phyloP scores from a whole-genome alignment of 2,888 invertebrate species.

The Brachypalpus laphriformis region DNA sequence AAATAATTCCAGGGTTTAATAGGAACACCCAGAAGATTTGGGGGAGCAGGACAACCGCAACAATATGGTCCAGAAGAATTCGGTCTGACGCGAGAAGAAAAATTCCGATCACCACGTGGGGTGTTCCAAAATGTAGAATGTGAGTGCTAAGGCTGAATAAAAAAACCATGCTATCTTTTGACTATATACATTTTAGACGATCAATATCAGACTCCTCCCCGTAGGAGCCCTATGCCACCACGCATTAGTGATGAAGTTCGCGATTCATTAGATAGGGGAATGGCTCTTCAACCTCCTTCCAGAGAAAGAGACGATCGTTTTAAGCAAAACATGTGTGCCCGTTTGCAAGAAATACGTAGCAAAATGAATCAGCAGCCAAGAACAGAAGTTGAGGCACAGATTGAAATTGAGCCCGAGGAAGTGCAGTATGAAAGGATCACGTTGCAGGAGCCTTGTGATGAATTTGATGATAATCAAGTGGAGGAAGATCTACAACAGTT shows the following conservation, averaged over 20 bases:
- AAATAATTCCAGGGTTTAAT: background rate
- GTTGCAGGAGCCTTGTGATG: slow-evolving; percentile 28
- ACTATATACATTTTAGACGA: slow-evolving; percentile 17
- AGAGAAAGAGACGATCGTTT: background rate
- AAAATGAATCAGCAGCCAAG: slow-evolving; percentile 25
- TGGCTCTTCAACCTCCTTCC: background rate
- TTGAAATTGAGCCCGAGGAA: slow-evolving; percentile 25
- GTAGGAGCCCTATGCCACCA: background rate
- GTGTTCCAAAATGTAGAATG: slow-evolving; percentile 47
- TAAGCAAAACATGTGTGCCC: background rate
- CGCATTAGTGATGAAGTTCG: slow-evolving; percentile 30
- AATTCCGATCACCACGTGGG: slow-evolving; percentile 71
- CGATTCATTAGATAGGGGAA: slow-evolving; percentile 19
- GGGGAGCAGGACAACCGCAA: slow-evolving; percentile 28
- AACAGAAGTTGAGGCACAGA: background rate
- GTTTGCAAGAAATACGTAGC: background rate
- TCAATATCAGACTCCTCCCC: background rate
- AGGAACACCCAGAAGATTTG: slow-evolving; percentile 46
- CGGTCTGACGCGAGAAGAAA: slow-evolving; percentile 65
- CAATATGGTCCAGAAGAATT: slow-evolving; percentile 73
- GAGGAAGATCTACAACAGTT: background rate
- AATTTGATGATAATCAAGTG: background rate
- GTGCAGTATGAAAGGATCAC: slow-evolving; percentile 6
- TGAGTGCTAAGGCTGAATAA: background rate
- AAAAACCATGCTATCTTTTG: background rate